These are phyloP conservation scores for Stenolophus ochropezus DNA, from an alignment of 2,888 invertebrate genomes.

Conservation along the genomic window DNA sequence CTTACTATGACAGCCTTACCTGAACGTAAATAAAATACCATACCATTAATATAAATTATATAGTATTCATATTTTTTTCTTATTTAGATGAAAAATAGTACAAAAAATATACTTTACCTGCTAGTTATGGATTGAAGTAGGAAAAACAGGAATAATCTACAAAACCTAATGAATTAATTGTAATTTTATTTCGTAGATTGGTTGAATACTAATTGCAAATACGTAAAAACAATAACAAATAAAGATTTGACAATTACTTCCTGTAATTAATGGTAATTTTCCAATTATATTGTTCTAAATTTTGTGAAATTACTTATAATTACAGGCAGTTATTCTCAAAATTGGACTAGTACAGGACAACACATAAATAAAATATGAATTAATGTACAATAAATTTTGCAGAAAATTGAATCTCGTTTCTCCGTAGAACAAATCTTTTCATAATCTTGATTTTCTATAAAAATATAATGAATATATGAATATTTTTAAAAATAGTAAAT, in stretches of 20 bases:
- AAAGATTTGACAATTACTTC: constrained; percentile 44
- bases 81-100: too few species aligned
- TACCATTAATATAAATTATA: too few species aligned
- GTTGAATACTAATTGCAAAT: constrained; percentile 58
- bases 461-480: neutral
- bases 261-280: constrained; percentile 17
- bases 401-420: constrained; percentile 42
- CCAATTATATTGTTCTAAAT: neutral
- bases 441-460: neutral
- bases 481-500: neutral
- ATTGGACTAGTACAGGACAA: constrained; percentile 70
- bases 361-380: constrained; percentile 66
- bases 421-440: neutral
- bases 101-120: too few species aligned
- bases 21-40: too few species aligned
- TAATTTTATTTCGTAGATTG: constrained; percentile 58
- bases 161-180: constrained; percentile 34
- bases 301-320: constrained; percentile 63
- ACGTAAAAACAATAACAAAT: constrained; percentile 61
- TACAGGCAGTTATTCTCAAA: constrained; percentile 62
- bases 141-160: neutral
- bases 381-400: constrained; percentile 54
- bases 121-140: neutral
- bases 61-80: too few species aligned
- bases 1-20: too few species aligned